phyloP scores from a whole-genome alignment of 2,888 invertebrate species.

The Oscheius onirici region DNA sequence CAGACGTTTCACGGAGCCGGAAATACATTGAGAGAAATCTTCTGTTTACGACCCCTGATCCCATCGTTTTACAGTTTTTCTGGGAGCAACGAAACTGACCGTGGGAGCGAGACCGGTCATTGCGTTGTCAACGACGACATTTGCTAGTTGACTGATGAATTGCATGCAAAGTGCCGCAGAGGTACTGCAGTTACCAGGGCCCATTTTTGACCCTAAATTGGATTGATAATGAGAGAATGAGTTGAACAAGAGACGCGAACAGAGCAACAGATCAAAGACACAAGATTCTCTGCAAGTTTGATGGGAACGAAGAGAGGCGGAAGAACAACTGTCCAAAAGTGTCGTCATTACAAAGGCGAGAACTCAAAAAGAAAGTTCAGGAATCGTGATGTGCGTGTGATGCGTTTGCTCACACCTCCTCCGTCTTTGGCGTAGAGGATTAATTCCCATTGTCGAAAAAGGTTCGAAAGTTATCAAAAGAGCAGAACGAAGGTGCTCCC shows the following conservation, averaged over 20 bases:
- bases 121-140: constrained; percentile 45
- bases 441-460: no score
- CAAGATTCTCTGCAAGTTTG: no score
- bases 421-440: no score
- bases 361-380: no score
- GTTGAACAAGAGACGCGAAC: not conserved
- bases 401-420: no score
- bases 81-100: not conserved
- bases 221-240: not conserved
- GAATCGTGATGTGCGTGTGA: no score
- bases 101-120: constrained; percentile 17
- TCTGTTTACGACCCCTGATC: no score
- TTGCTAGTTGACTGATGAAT: constrained; percentile 48
- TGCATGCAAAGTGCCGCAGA: constrained; percentile 52
- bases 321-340: not conserved
- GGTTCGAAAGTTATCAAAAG: no score
- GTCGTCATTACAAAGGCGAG: not conserved
- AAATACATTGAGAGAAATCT: no score
- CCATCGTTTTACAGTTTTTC: no score
- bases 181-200: constrained; percentile 46
- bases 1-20: no score
- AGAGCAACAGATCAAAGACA: not conserved
- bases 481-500: not conserved
- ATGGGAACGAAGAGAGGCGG: not conserved
- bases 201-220: not conserved